Evolutionary conservation across 2,888 invertebrate species (phyloP).

Genomic region (Mesorhabditis sp.): DNA sequence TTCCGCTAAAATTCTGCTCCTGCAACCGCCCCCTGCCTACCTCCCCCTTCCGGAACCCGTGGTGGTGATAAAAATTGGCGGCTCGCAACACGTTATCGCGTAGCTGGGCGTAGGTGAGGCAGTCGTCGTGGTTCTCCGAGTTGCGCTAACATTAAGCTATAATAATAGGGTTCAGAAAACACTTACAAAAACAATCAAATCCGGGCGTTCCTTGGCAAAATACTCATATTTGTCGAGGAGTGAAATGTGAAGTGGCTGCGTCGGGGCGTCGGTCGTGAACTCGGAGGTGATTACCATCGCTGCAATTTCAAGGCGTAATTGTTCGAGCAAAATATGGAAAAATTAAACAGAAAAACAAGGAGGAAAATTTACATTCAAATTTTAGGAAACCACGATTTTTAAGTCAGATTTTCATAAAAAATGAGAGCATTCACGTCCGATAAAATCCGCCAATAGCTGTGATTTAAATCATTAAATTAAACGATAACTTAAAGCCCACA

Average conservation of each 20-base stretch:
- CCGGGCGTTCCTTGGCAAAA: background rate
- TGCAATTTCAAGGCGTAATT: too few species aligned
- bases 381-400: too few species aligned
- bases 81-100: background rate
- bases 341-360: too few species aligned
- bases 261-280: background rate
- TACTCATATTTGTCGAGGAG: background rate
- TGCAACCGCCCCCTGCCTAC: background rate
- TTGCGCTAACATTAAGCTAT: background rate
- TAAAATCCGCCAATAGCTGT: too few species aligned
- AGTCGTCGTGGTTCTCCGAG: background rate
- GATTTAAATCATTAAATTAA: too few species aligned
- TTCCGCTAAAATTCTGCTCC: background rate
- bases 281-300: too few species aligned
- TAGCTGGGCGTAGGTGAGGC: background rate
- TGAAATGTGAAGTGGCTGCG: background rate
- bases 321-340: too few species aligned
- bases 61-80: background rate
- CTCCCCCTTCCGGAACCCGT: slow-evolving; percentile 1
- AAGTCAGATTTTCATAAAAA: too few species aligned
- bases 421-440: too few species aligned
- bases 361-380: too few species aligned
- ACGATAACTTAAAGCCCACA: too few species aligned
- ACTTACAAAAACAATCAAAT: background rate
- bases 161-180: background rate